Percentiles rank a stretch among this genome's conserved stretches.
Evolutionary conservation across 2,797 vertebrate species (phyloP).

Genomic region (Pteronotus mesoamericanus): DNA sequence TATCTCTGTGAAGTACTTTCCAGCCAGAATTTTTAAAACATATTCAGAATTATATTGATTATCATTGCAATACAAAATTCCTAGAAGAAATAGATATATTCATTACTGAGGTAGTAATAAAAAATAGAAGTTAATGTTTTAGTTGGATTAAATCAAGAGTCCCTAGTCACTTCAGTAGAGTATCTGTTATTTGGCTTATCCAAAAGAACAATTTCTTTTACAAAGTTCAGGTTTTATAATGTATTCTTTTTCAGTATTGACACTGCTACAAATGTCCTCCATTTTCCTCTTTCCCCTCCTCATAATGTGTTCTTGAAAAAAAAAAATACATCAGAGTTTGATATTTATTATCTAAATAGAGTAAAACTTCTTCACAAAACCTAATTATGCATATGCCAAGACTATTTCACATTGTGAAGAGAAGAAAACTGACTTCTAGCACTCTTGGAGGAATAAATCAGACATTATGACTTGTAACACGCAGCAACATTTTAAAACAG

Average conservation of each 20-base stretch:
- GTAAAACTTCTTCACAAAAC: not conserved
- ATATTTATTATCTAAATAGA: constrained; percentile 5
- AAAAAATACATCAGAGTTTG: not conserved
- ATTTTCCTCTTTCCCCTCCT: not conserved
- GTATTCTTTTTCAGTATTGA: not conserved
- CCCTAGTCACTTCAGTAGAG: not conserved
- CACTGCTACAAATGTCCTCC: not conserved
- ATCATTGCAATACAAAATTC: constrained; percentile 10
- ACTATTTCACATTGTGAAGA: constrained; percentile 13
- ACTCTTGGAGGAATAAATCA: constrained; percentile 9
- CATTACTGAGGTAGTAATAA: not conserved
- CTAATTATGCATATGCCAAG: not conserved
- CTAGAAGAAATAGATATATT: not conserved
- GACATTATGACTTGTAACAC: not conserved
- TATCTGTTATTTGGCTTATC: not conserved
- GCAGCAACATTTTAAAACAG: constrained; percentile 36
- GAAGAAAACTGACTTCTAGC: constrained; percentile 17
- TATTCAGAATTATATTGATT: constrained; percentile 9
- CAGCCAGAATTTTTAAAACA: not conserved
- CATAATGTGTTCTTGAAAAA: not conserved
- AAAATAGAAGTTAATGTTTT: not conserved
- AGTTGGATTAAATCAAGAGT: not conserved
- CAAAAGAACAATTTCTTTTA: not conserved
- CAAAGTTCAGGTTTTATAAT: not conserved
- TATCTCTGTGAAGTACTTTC: not conserved